Conservation (phyloP, 2,113 vertebrate species). For the Nematolebias whitei region DNA sequence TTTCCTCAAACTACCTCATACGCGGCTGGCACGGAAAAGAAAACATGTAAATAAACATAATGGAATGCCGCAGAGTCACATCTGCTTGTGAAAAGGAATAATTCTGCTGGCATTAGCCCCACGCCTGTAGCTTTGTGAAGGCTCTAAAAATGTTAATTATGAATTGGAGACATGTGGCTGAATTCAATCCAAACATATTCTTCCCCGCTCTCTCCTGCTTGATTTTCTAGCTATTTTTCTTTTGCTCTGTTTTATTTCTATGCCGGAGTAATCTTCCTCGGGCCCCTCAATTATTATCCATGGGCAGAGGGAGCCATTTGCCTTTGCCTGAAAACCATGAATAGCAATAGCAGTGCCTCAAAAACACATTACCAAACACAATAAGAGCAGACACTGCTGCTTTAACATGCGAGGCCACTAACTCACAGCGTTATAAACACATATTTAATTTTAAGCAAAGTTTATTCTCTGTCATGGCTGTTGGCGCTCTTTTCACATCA, state of each 20-base stretch:
- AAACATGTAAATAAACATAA: conserved; percentile 77
- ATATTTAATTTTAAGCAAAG: conserved; percentile 73
- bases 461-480: conserved; percentile 53
- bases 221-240: conserved; percentile 46
- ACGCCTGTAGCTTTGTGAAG: conserved; percentile 63
- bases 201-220: conserved; percentile 20
- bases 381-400: conserved; percentile 71
- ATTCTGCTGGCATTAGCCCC: conserved; percentile 56
- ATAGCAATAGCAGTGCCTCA: conserved; percentile 75
- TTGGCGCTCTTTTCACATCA: conserved; percentile 26
- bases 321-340: conserved; percentile 75
- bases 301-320: conserved; percentile 72
- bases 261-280: conserved; percentile 55
- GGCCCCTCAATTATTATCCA: conserved; percentile 73
- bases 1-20: conserved; percentile 62
- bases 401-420: conserved; percentile 61
- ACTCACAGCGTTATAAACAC: conserved; percentile 61
- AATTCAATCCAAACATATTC: conserved; percentile 69
- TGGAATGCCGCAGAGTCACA: conserved; percentile 68
- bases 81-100: conserved; percentile 69
- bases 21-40: conserved; percentile 33
- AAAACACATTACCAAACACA: conserved; percentile 78
- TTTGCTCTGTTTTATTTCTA: conserved; percentile 44
- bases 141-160: conserved; percentile 78
- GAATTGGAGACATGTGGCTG: conserved; percentile 71